Evolutionary conservation across 2,888 invertebrate species (phyloP), one percentile per base, ranked within the genome.

Genomic region (Cistogaster globosa): DNA sequence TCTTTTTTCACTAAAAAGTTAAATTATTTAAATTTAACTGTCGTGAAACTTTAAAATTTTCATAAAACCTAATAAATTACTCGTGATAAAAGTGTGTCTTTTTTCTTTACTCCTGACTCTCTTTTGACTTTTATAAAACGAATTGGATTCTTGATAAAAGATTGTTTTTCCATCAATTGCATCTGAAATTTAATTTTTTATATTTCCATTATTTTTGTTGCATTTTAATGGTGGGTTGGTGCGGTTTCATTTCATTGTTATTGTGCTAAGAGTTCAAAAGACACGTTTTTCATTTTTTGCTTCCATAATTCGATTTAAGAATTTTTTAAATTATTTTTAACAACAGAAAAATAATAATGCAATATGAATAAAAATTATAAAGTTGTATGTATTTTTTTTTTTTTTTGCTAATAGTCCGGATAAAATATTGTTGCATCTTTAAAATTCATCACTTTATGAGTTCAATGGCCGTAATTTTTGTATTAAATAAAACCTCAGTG

Each of bases 211-310:
- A 42, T 42, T 42, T 12, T 42, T 42, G 1, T 42, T 12, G 12
- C 42, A 4, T 42, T 42, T 42, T 7, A 12, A 7, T 42, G 11
- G 42, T 20, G 18, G 8, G 42, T 20, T 14, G 8, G 16, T 51
- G 14, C 18, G n/a, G 16, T 78, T 26, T 18, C 12, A 53, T 55
- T 9, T 18, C 51, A 57, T 22, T 42, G 20, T 53, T 69, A 26
- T 77, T 42, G 57, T 51, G 65, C 65, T 32, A 62, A 74, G 36
- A 67, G 80, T 68, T 81, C 81, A 81, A 68, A 53, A 68, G 67
- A 75, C 74, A 20, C 60, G 67, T 68, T 81, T 68, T 68, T 62
- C 80, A 75, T 75, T 32, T 60, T 81, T n/a, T 58, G 20, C 20
- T 80, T 32, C 74, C 74, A 60, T 53, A 74, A 80, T 62, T 81